phyloP scores from a whole-genome alignment of 2,888 invertebrate species.

The Clostera curtula region DNA sequence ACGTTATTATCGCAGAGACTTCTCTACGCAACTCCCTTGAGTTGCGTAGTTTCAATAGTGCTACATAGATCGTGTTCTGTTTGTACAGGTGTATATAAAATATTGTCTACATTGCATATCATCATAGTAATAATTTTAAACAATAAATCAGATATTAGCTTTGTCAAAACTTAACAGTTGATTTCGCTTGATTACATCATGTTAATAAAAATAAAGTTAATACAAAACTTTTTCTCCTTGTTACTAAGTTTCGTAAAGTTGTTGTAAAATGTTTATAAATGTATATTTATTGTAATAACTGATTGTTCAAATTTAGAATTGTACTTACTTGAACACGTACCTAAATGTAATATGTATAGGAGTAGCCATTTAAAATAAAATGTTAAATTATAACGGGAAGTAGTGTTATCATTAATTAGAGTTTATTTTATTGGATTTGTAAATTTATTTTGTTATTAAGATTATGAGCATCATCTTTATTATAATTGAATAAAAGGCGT shows the following conservation, averaged over 20 bases:
- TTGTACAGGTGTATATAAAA: constrained; percentile 57
- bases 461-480: too few species aligned
- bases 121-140: constrained; percentile 24
- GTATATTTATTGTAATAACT: constrained; percentile 51
- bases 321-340: constrained; percentile 43
- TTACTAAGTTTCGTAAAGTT: constrained; percentile 53
- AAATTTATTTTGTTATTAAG: too few species aligned
- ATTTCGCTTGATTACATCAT: constrained; percentile 15
- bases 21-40: not conserved
- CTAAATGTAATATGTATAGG: constrained; percentile 38
- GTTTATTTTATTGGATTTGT: not conserved
- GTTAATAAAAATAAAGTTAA: constrained; percentile 18
- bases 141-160: constrained; percentile 16
- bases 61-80: constrained; percentile 16
- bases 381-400: constrained; percentile 50
- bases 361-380: constrained; percentile 37
- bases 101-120: constrained; percentile 68
- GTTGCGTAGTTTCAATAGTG: not conserved
- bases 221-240: constrained; percentile 36
- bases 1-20: too few species aligned
- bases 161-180: constrained; percentile 13
- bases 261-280: constrained; percentile 67
- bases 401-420: constrained; percentile 41
- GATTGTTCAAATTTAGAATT: constrained; percentile 45
- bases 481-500: too few species aligned